These are phyloP conservation scores for Anolis carolinensis DNA, from an alignment of 2,113 vertebrate genomes.

Conservation along the genomic window DNA sequence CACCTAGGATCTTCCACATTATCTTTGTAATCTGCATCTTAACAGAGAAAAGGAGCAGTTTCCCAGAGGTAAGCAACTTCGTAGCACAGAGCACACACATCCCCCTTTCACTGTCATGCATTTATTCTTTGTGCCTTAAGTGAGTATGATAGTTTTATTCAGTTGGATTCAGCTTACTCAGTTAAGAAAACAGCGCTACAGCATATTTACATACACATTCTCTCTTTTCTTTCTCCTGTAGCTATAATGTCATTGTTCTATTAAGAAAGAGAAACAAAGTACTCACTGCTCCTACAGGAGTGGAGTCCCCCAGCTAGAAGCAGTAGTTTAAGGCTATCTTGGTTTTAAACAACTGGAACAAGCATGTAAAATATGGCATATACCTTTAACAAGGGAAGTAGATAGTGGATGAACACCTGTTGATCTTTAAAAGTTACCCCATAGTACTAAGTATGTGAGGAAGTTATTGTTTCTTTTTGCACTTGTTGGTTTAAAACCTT, in stretches of 20 bases:
- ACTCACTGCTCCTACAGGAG: not conserved
- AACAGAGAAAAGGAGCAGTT: not conserved
- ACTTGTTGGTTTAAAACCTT: not conserved
- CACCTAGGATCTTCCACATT: not conserved
- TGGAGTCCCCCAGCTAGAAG: not conserved
- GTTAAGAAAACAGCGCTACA: not conserved
- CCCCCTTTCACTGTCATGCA: not conserved
- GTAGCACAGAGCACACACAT: not conserved
- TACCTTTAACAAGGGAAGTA: not conserved
- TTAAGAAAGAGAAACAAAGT: not conserved
- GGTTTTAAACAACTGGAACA: not conserved
- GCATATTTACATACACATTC: not conserved
- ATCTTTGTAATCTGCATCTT: not conserved
- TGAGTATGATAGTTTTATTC: not conserved
- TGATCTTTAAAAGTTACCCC: not conserved
- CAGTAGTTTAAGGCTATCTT: not conserved
- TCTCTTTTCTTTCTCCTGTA: not conserved
- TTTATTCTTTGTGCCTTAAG: not conserved
- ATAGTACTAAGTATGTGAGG: not conserved
- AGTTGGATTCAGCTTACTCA: not conserved
- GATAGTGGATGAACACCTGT: not conserved
- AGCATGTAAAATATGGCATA: not conserved
- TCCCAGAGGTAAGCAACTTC: not conserved
- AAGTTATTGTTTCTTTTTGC: not conserved
- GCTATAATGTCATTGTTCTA: not conserved